Base-by-base conservation (phyloP, 2,113 vertebrate species). In the Leucopternis melanops region DNA sequence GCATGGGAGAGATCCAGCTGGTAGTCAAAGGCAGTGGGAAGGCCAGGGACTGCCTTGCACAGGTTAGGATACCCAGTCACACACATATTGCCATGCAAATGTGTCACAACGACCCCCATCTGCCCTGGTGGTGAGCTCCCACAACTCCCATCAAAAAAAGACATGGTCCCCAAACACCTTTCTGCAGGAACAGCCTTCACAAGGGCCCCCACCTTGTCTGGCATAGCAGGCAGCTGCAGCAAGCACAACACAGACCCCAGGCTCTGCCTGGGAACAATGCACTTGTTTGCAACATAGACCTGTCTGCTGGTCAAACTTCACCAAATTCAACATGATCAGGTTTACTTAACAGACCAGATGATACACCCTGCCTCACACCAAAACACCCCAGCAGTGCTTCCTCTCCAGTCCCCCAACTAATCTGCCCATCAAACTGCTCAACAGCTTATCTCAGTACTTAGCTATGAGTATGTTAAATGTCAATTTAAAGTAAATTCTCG, bases 401-500 rank as follows among this genome's bases (percentile, higher is more conserved):
- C 73, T 93, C 52, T 74, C 22, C 16, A n/a, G 31, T 27, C 8
- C 10, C 15, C 15, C n/a, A 31, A 25, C 25, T 71, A 73, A 91
- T 71, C 44, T 81, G 81, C 34, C n/a, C 49, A 38, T 86, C 72
- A 85, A 92, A 75, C 25, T 85, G 9, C 40, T 83, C 27, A 63
- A 80, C 25, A 54, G 27, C 29, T 92, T 81, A 74, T 63, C 71
- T 94, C 59, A 78, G 45, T 69, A 70, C n/a, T 62, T 88, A 54
- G 52, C n/a, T 84, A 50, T 49, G 19, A 77, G 50, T 57, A 54
- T 65, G 90, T 69, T 59, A 71, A 79, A 96, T 40, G 62, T 61
- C 79, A 85, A 77, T 94, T 93, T 92, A 94, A 96, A 97, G 85
- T 72, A 95, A 94, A 96, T 91, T 95, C 23, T 81, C 86, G 57